Evolutionary conservation across 1,140 invertebrate genomes (phyloP), one percentile per base, ranked within the genome.

Genomic region (Halotydeus destructor): DNA sequence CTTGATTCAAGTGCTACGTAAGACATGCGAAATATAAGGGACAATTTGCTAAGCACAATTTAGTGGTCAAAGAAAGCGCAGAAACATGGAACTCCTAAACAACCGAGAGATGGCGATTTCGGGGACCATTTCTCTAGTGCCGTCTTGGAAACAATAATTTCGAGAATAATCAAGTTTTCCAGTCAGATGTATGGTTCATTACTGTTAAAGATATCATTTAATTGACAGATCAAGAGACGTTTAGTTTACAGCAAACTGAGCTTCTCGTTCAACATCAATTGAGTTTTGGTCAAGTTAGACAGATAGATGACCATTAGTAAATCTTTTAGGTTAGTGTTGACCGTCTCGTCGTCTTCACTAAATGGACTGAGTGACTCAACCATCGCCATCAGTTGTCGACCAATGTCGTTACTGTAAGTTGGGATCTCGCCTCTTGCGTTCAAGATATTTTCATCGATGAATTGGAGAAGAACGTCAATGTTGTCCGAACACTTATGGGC

Each of bases 241-340:
- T 30, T 9, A 30, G 27, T 30, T 30, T 30, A 30, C 27, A 41
- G 30, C 11, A 40, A 12, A 31, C 11, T 84, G 3, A 96, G 66
- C 60, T 94, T 93, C 62, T 94, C 88, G 58, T 91, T 91, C 18
- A 96, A 66, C 55, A 85, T 79, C 48, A 94, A 67, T 62, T 96
- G 86, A 5, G 84, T 86, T 64, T 88, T 85, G 48, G 86, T 86
- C n/a, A 96, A 66, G 57, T 94, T 86, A 6, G 85, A 81, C 21
- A 96, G 65, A 28, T 88, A 89, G 48, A 89, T 75, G 35, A 94
- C 85, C 88, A 94, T 91, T 32, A 96, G 64, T 45, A 94, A 68
- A 69, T 96, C 88, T 71, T 74, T 34, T 22, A 53, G 45, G 43
- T 42, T 44, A 14, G 38, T 23, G 30, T 45, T 50, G 8, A 46